phyloP scores from a whole-genome alignment of 2,888 invertebrate species.

The Melanostoma mellinum region DNA sequence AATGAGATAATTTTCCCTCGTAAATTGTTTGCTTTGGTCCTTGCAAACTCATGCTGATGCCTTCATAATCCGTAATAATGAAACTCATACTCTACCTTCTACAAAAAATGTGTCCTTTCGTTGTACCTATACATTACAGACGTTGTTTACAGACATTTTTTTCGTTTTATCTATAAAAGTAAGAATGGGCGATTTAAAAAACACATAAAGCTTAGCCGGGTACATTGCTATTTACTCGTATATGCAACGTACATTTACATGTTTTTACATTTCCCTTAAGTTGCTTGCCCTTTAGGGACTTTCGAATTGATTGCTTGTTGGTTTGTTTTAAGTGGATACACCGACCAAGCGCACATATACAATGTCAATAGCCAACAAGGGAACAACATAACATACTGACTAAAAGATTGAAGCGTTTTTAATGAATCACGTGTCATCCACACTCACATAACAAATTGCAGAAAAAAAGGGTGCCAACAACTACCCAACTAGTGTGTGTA shows the following conservation, averaged over 20 bases:
- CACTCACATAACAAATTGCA: constrained; percentile 52
- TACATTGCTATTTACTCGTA: too few species aligned
- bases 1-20: too few species aligned
- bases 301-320: constrained; percentile 69
- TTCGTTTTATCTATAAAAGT: too few species aligned
- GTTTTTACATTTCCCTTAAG: constrained; percentile 12
- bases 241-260: not conserved
- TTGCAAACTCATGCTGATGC: too few species aligned
- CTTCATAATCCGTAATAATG: too few species aligned
- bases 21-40: too few species aligned
- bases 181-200: too few species aligned
- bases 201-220: too few species aligned
- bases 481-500: constrained; percentile 47
- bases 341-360: constrained; percentile 31
- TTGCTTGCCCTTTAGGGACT: constrained; percentile 57
- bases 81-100: too few species aligned
- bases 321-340: constrained; percentile 65
- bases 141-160: too few species aligned
- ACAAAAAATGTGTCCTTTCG: too few species aligned
- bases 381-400: constrained; percentile 26
- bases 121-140: too few species aligned
- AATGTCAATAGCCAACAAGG: constrained; percentile 63
- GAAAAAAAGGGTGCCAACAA: constrained; percentile 51
- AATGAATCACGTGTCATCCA: constrained; percentile 72
- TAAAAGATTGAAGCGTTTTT: constrained; percentile 62